phyloP scores from a whole-genome alignment of 1,140 invertebrate species.

The Spodoptera frugiperda region DNA sequence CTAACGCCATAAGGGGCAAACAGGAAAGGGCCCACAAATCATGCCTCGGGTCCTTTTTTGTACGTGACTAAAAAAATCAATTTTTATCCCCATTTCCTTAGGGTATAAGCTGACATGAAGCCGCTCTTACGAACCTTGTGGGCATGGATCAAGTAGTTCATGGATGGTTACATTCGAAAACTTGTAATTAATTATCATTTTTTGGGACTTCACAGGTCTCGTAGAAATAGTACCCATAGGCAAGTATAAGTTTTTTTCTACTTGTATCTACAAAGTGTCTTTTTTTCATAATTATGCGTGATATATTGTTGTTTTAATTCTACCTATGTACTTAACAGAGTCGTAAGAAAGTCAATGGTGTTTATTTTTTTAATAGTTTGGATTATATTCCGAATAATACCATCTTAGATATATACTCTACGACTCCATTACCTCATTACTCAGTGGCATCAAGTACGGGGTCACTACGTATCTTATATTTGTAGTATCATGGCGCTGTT shows the following conservation, averaged over 20 bases:
- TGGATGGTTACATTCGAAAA: background rate
- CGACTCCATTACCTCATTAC: background rate
- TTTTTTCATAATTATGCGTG: too few species aligned
- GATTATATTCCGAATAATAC: too few species aligned
- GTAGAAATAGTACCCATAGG: too few species aligned
- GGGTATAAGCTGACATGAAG: slow-evolving; percentile 24
- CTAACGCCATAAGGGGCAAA: slow-evolving; percentile 12
- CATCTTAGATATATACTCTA: too few species aligned
- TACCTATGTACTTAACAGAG: too few species aligned
- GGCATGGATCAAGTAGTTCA: background rate
- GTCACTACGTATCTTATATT: background rate
- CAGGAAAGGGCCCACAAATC: slow-evolving; percentile 31
- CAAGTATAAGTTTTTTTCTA: too few species aligned
- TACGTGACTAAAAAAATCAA: slow-evolving; percentile 31
- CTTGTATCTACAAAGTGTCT: too few species aligned
- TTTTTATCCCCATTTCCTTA: slow-evolving; percentile 21
- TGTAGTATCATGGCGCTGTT: slow-evolving; percentile 17
- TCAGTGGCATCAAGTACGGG: background rate
- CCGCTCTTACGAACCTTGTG: slow-evolving; percentile 10
- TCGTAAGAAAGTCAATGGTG: too few species aligned
- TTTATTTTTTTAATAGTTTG: too few species aligned
- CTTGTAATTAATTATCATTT: too few species aligned
- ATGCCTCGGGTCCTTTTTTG: slow-evolving; percentile 13
- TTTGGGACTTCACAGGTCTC: too few species aligned
- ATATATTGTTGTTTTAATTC: too few species aligned